phyloP scores from a whole-genome alignment of 1,140 invertebrate species.

The Cardiocondyla obscurior region DNA sequence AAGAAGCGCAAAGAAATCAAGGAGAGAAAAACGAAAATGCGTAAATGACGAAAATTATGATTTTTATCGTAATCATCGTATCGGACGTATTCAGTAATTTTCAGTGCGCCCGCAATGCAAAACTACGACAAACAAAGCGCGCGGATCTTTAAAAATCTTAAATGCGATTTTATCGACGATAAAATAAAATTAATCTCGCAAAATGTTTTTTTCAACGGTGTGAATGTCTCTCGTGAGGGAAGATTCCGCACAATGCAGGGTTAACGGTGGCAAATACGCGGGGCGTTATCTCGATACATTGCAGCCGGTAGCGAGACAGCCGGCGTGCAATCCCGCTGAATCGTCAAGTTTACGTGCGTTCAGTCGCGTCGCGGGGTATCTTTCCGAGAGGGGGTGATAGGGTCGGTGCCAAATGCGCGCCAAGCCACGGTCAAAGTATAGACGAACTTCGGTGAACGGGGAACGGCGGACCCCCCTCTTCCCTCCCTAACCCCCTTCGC shows the following conservation, averaged over 20 bases:
- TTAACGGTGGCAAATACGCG: neutral
- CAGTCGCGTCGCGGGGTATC: conserved; percentile 41
- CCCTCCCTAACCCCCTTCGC: too few species aligned
- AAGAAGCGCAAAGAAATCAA: neutral
- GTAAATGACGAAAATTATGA: neutral
- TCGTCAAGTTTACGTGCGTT: conserved; percentile 53
- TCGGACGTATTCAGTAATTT: neutral
- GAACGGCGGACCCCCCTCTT: neutral
- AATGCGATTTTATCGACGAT: too few species aligned
- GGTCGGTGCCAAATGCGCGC: conserved; percentile 58
- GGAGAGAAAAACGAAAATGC: neutral
- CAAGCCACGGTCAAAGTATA: conserved; percentile 59
- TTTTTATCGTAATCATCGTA: neutral
- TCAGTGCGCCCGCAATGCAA: too few species aligned
- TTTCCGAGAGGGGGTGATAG: conserved; percentile 46
- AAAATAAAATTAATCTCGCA: too few species aligned
- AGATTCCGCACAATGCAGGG: neutral
- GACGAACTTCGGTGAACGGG: conserved; percentile 50
- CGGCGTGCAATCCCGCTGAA: conserved; percentile 31
- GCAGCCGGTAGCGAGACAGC: neutral
- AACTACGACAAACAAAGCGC: too few species aligned
- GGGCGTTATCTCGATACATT: neutral
- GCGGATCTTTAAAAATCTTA: too few species aligned
- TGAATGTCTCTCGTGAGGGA: neutral
- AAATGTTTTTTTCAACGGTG: too few species aligned